Base-by-base conservation (phyloP, 2,888 invertebrate genomes). In the Megastigmus dorsalis region DNA sequence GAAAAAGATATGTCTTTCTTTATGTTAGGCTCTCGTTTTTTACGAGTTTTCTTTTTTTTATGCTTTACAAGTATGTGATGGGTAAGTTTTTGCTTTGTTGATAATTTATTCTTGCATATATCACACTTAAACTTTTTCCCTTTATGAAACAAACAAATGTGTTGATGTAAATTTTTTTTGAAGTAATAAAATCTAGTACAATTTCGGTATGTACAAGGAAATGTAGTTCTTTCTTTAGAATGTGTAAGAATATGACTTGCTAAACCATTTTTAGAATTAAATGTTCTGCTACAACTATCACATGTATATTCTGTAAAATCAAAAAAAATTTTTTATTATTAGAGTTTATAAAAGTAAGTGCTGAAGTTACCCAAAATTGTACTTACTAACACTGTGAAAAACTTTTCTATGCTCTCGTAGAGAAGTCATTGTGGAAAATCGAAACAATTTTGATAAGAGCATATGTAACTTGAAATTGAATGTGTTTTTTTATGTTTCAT, bases 151-250 rank as follows among this genome's bases (percentile, higher is more conserved):
- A 36, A 10, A 9, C 30, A 18, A 43, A 70, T 54, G 33, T 70
- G 62, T 36, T 62, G 43, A 5, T 7, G 33, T 43, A 70, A 26
- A 54, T 70, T 70, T 43, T 15, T 70, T 63, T 70, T 70, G 55
- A 43, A 57, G 3, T 13, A 13, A 45, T 70, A 70, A n/a, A 43
- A 13, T 26, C 52, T 13, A 13, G 26, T 30, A 13, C 60, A 69
- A 7, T 28, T 30, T 52, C 52, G 13, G 23, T 60, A 60, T 23
- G 30, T 36, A 45, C 60, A 69, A 15, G 18, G 10, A 30, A 62
- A 69, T 33, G 9, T 23, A 10, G 5, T 54, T 52, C 10, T 28
- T 43, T 48, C n/a, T 26, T 48, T 38, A 10, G 43, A 15, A 62
- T 69, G 60, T 30, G 20, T 60, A 3, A 23, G 6, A 9, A 69